Evolutionary conservation across 2,797 vertebrate species (phyloP).

Genomic region (Neosalanx taihuensis): DNA sequence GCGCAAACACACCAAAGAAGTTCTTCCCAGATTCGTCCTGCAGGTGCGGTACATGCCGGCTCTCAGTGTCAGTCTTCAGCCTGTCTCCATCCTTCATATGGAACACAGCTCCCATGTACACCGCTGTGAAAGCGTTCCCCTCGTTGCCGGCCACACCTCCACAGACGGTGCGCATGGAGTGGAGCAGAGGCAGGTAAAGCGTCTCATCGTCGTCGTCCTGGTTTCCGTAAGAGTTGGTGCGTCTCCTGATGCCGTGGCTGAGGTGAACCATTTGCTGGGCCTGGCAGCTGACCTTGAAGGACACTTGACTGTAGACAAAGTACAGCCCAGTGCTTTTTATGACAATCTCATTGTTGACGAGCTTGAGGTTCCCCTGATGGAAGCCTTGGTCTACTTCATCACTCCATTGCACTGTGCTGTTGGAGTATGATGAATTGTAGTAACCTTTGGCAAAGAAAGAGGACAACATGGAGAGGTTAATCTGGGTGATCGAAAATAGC

Average conservation of each 20-base stretch:
- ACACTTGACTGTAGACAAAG: constrained; percentile 76
- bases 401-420: constrained; percentile 53
- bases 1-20: constrained; percentile 74
- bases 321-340: constrained; percentile 64
- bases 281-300: constrained; percentile 62
- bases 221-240: constrained; percentile 26
- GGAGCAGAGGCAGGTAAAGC: constrained; percentile 45
- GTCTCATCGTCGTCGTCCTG: not conserved
- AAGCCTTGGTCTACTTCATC: constrained; percentile 52
- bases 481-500: not conserved
- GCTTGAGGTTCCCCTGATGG: constrained; percentile 50
- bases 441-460: constrained; percentile 47
- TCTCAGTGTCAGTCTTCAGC: constrained; percentile 48
- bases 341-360: constrained; percentile 61
- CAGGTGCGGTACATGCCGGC: constrained; percentile 32
- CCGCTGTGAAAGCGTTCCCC: constrained; percentile 44
- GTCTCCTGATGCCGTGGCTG: constrained; percentile 59
- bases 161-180: constrained; percentile 60
- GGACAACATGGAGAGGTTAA: not conserved
- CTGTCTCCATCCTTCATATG: constrained; percentile 50
- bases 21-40: constrained; percentile 51
- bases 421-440: not conserved
- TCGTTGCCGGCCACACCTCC: not conserved
- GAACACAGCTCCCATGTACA: constrained; percentile 74
- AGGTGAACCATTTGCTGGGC: not conserved